Base-by-base conservation (phyloP, 2,888 invertebrate species). In the Timema cristinae region DNA sequence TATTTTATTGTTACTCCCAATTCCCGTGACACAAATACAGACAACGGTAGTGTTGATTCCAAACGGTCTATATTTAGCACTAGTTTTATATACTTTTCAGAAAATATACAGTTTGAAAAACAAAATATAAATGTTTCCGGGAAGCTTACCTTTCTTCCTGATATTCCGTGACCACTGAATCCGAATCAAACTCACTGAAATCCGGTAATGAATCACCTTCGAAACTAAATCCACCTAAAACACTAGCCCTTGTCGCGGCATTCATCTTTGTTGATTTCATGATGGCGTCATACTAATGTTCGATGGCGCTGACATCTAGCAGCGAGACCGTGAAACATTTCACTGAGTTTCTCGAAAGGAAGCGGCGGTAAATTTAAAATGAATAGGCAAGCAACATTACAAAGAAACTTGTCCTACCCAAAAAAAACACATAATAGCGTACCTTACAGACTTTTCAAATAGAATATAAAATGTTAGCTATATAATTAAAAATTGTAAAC, bases 121-220 rank as follows among this genome's bases (percentile, higher is more conserved):
- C 9, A 61, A 71, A 66, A 16, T 50, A n/a, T 32, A 52, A 16
- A 66, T 15, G 10, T 63, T 47, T 63, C 15, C 10, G 10, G 49
- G 68, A 75, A 71, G 73, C 77, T 77, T 83, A 85, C 85, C 84
- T 85, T 80, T 85, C 84, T 77, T 81, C 82, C 77, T 82, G 82
- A 78, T 84, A 85, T 76, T 84, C 84, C 80, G 84, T 81, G 74
- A 84, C 82, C 71, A 85, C 82, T 72, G 84, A 84, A 78, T 84
- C 84, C 54, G 85, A 83, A 81, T 85, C 86, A 78, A 86, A 86
- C 81, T 86, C 86, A 77, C 84, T 85, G 77, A 84, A 85, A 79
- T 85, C 85, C 67, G 85, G 84, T 75, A 85, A 78, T 56, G 85
- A 85, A 77, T 85, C 85, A 74, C 83, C 83, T 77, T 85, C 85